Evolutionary conservation across 2,113 vertebrate species (phyloP), one percentile per base, ranked within the genome.

Genomic region (Syngnathus typhle): DNA sequence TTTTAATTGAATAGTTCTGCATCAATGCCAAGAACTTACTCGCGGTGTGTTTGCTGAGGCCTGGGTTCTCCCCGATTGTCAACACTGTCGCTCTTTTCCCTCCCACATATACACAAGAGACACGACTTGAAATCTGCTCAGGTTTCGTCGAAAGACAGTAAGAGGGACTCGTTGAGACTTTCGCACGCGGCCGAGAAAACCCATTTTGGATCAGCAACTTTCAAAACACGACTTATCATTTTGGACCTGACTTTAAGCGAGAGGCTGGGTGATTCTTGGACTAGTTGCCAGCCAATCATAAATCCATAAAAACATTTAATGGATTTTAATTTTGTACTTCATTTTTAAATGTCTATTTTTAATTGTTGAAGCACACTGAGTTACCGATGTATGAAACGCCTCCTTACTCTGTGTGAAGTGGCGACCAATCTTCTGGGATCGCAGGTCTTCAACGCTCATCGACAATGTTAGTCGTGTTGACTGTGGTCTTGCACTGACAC

Each of bases 1-100:
- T 80, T 84, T 84, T 83, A 84, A 89, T 84, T 83, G 75, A 87
- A 84, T 82, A 80, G 78, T 82, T 80, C 72, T 85, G 81, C 81
- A 78, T 80, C 79, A 55, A 77, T 85, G 84, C 83, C 81, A 82
- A 74, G 72, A 84, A 65, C 75, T 73, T 71, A 68, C 65, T 65
- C 51, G 44, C 51, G 44, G 56, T 44, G 69, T 81, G 69, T 82
- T 83, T 82, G 71, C 52, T 78, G 72, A 84, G 51, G 65, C 71
- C 69, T 80, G 59, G 51, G 67, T 73, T 83, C 54, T 71, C 49
- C 60, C 37, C 73, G 69, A 71, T 43, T 77, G 70, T 77, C 47
- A 39, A 63, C 60, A 67, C 41, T 58, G 54, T 15, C 43, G 41
- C 46, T 1, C 61, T 55, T 44, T 44, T 13, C 39, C 41, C 38